Base-by-base conservation (phyloP, 1,140 invertebrate species). In the Drosophila paulistorum region DNA sequence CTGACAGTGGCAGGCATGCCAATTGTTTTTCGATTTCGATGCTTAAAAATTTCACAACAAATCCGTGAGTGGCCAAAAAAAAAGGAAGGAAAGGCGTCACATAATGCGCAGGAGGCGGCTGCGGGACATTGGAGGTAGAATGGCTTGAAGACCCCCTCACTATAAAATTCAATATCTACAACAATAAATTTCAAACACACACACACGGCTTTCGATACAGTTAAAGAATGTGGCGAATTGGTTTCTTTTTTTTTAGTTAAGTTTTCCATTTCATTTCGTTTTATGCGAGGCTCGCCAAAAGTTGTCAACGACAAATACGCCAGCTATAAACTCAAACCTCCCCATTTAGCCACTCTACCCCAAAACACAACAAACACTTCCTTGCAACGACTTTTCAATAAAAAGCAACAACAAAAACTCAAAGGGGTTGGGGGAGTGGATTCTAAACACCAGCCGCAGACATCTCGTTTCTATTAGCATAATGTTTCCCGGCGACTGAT, bases 81-180 rank as follows among this genome's bases (percentile, higher is more conserved):
- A 39, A 39, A 39, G 11, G 11, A 39, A 39, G 37, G 37, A 39
- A 59, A 39, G 57, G 57, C 57, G 65, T 69, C 58, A 65, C 77
- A 77, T 72, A 77, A 77, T 77, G 64, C 68, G 77, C 30, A 48
- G 23, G 64, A 17, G 65, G 41, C 59, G 20, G 11, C 48, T 42
- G 62, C 42, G 13, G 41, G 48, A 63, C 35, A 51, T 59, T 59
- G 51, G 57, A 63, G 57, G 13, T 30, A 26, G 7, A 37, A 37
- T 5, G 45, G 48, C 35, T 69, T 59, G 68, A 63, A 70, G 35
- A 37, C 10, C 35, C 35, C 17, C 45, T 72, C 65, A 89, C 80
- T 84, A 87, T 87, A 84, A 90, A 90, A 90, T 80, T 90, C 87
- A 90, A 90, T 90, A 90, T 90, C 89, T 81, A 71, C 71, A 81